Conservation (phyloP, 2,113 vertebrate genomes). For the Etheostoma spectabile region DNA sequence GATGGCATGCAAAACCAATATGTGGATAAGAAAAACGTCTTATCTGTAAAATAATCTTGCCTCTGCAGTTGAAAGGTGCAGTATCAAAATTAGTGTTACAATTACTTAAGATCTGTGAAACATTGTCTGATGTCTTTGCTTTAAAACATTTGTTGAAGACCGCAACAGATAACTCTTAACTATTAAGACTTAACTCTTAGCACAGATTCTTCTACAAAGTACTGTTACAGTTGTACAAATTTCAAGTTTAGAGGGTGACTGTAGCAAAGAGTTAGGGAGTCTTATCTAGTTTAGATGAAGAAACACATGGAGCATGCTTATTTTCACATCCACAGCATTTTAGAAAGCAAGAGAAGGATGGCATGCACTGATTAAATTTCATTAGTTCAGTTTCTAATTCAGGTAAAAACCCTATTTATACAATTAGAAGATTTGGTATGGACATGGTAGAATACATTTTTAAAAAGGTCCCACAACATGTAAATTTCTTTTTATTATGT, state of each 20-base stretch:
- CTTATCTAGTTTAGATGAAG: not conserved
- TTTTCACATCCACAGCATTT: conserved; percentile 76
- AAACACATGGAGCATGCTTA: conserved; percentile 86
- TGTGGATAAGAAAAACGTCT: not conserved
- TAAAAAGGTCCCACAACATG: too few species aligned
- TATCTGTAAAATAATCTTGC: not conserved
- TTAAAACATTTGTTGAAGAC: not conserved
- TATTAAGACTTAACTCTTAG: too few species aligned
- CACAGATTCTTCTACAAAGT: not conserved
- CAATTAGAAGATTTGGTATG: not conserved
- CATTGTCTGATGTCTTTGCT: not conserved
- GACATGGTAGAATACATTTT: not conserved
- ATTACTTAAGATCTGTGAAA: not conserved
- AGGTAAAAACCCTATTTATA: not conserved
- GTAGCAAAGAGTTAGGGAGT: not conserved
- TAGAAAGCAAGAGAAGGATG: conserved; percentile 19
- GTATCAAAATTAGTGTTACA: not conserved
- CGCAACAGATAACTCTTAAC: not conserved
- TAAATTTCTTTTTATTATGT: too few species aligned
- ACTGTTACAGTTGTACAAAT: not conserved
- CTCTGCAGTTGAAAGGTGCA: not conserved
- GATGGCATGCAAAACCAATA: not conserved
- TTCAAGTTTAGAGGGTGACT: not conserved
- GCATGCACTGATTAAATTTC: not conserved
- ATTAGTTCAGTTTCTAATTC: not conserved